Percentiles rank a stretch among this genome's conserved stretches.
phyloP scores from a whole-genome alignment of 2,113 vertebrate genomes.

The Heteronetta atricapilla region DNA sequence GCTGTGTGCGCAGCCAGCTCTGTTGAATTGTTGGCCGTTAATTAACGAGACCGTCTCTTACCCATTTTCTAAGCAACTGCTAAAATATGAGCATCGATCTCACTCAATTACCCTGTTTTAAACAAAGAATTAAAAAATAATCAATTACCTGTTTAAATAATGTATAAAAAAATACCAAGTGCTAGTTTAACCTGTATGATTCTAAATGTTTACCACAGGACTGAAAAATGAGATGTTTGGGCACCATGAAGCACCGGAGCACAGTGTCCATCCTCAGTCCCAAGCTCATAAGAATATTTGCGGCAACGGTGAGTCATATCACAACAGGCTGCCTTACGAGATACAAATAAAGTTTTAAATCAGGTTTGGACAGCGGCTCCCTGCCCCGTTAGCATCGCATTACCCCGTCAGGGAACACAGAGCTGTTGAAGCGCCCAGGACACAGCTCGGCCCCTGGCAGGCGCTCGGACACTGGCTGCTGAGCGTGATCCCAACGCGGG shows the following conservation, averaged over 20 bases:
- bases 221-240: not conserved
- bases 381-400: not conserved
- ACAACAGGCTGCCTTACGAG: not conserved
- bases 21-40: not conserved
- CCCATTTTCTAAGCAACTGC: not conserved
- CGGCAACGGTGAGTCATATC: not conserved
- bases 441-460: not conserved
- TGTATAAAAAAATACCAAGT: not conserved
- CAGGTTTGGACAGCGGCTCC: not conserved
- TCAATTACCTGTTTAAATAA: not conserved
- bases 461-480: no score
- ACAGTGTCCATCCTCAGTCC: not conserved
- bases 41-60: not conserved
- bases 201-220: not conserved
- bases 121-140: not conserved
- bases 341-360: not conserved
- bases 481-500: accelerated
- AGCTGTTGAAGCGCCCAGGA: not conserved
- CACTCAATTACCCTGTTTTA: not conserved
- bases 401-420: not conserved
- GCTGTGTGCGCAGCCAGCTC: accelerated
- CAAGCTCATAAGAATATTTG: accelerated
- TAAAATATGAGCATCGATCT: not conserved
- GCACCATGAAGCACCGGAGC: not conserved
- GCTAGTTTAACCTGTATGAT: not conserved